A percentile compares a stretch with the other conserved stretches of the same genome.
Conservation (phyloP, 2,797 vertebrate species). For the Geotria australis region DNA sequence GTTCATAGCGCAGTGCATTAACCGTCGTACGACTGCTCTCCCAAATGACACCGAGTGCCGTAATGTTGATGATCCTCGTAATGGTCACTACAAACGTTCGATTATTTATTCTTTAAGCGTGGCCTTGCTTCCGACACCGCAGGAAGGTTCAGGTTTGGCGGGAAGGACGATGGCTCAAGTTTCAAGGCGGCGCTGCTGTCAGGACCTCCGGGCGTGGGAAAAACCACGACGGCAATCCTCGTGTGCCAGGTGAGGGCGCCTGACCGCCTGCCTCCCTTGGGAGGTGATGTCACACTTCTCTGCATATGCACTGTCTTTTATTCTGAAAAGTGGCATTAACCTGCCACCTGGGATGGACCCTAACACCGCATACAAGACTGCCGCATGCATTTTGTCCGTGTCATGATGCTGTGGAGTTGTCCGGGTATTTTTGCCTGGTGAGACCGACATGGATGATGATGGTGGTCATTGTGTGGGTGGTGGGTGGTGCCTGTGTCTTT, state of each 20-base stretch:
- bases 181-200: constrained; percentile 74
- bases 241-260: constrained; percentile 44
- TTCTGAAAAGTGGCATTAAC: too few species aligned
- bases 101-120: constrained; percentile 2
- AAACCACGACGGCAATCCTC: constrained; percentile 74
- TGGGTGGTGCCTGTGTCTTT: too few species aligned
- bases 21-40: too few species aligned
- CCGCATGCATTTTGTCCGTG: too few species aligned
- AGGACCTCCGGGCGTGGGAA: constrained; percentile 81
- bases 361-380: too few species aligned
- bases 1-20: too few species aligned
- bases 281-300: background rate
- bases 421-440: too few species aligned
- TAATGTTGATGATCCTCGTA: background rate
- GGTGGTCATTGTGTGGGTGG: too few species aligned
- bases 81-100: background rate
- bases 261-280: background rate
- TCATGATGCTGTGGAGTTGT: too few species aligned
- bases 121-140: background rate
- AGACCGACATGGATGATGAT: too few species aligned
- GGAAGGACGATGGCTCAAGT: constrained; percentile 41
- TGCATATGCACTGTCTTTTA: too few species aligned
- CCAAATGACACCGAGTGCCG: background rate
- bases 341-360: too few species aligned
- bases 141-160: constrained; percentile 20